Evolutionary conservation across 2,888 invertebrate genomes (phyloP).

Genomic region (Hirtodrosophila histrioides): DNA sequence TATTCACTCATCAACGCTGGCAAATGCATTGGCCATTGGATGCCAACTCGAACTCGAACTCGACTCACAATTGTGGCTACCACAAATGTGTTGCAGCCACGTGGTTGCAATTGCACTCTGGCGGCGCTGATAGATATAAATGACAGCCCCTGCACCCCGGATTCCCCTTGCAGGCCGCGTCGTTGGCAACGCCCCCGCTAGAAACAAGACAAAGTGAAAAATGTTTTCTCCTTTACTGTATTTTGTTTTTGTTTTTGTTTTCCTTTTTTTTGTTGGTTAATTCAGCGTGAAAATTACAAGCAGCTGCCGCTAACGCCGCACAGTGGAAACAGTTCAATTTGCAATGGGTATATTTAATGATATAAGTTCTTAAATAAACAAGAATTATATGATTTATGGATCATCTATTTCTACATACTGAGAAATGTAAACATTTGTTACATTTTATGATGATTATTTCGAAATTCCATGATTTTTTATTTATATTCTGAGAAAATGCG

Average conservation of each 20-base stretch:
- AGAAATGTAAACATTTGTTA: no score
- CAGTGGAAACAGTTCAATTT: conserved; percentile 18
- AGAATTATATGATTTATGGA: no score
- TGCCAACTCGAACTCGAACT: conserved; percentile 23
- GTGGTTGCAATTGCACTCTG: conserved; percentile 72
- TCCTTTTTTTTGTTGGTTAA: conserved; percentile 20
- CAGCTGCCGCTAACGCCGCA: conserved; percentile 60
- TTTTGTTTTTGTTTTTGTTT: no score
- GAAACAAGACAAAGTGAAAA: conserved; percentile 56
- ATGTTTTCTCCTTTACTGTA: conserved; percentile 50
- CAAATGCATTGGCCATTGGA: conserved; percentile 57
- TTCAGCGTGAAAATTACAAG: conserved; percentile 76
- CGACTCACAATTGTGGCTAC: conserved; percentile 58
- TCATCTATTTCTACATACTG: no score
- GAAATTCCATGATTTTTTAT: no score
- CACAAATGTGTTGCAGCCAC: conserved; percentile 42
- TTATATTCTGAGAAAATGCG: no score
- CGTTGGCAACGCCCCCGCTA: conserved; percentile 59
- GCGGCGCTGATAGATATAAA: conserved; percentile 77
- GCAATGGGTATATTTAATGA: neutral
- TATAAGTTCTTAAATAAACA: no score
- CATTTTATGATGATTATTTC: no score
- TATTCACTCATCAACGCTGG: conserved; percentile 79
- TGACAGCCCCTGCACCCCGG: conserved; percentile 35
- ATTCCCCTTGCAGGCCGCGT: neutral